Evolutionary conservation across 92 coral and sea anemone genomes (phyloP).

Genomic region (Bergia sp.): DNA sequence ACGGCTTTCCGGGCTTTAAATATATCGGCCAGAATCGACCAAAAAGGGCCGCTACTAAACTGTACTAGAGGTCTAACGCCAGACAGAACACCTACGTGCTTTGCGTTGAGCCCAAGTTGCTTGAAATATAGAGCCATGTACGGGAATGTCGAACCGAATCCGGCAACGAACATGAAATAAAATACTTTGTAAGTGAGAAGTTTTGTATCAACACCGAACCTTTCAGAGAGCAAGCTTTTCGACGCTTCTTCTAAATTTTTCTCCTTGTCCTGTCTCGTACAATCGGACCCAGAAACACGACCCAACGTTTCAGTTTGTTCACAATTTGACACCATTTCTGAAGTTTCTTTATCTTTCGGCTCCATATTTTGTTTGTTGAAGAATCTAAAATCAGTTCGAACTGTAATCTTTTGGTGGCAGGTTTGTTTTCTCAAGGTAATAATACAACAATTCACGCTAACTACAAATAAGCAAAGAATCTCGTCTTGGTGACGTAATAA

Average conservation of each 20-base stretch:
- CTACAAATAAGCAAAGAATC: not conserved
- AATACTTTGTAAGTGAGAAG: constrained; percentile 87
- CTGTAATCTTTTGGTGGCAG: not conserved
- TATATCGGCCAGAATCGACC: constrained; percentile 91
- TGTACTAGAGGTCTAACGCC: constrained; percentile 91
- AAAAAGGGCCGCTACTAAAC: constrained; percentile 92
- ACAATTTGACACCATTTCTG: not conserved
- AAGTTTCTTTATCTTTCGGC: not conserved
- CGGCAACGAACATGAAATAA: constrained; percentile 93
- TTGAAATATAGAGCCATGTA: constrained; percentile 93
- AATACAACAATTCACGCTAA: not conserved
- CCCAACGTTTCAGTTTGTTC: not conserved
- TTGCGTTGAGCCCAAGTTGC: constrained; percentile 89
- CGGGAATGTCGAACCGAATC: constrained; percentile 96
- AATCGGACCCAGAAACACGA: not conserved
- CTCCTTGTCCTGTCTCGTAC: not conserved
- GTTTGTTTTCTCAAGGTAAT: not conserved
- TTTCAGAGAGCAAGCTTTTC: constrained; percentile 20
- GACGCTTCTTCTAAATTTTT: not conserved
- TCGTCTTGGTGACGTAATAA: not conserved
- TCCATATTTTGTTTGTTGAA: not conserved
- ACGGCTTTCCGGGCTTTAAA: constrained; percentile 88
- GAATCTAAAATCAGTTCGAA: not conserved
- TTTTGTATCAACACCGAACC: constrained; percentile 56
- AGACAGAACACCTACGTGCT: constrained; percentile 86